Evolutionary conservation across 2,888 invertebrate genomes (phyloP).

Genomic region (Sussaba pulchella): DNA sequence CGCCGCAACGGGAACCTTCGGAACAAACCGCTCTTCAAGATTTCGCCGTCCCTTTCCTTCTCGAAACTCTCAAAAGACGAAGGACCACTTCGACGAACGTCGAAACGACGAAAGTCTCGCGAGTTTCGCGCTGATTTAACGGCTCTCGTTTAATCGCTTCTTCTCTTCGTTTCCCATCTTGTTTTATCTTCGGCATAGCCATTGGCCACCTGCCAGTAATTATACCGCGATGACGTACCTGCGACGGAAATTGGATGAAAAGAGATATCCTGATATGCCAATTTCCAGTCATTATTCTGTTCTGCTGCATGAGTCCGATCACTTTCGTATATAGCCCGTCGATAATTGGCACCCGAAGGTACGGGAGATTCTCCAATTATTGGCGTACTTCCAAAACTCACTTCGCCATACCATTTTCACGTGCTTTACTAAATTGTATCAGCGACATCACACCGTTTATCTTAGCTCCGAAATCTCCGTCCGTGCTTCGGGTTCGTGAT

Average conservation of each 20-base stretch:
- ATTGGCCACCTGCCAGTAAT: constrained; percentile 28
- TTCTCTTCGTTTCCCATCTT: constrained; percentile 20
- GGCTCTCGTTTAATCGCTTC: constrained; percentile 47
- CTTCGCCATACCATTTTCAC: not conserved
- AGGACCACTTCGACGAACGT: constrained; percentile 51
- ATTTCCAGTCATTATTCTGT: not conserved
- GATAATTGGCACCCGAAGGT: not conserved
- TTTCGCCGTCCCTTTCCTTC: constrained; percentile 24
- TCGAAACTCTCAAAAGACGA: constrained; percentile 32
- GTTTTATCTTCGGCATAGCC: constrained; percentile 2
- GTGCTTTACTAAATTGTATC: not conserved
- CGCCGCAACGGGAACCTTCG: not conserved
- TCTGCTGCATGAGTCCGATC: not conserved
- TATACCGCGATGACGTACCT: not conserved
- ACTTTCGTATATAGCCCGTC: not conserved
- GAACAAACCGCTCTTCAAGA: constrained; percentile 4
- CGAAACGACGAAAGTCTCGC: constrained; percentile 46
- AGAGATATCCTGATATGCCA: not conserved
- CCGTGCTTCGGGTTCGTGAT: not conserved
- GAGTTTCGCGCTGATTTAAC: constrained; percentile 60
- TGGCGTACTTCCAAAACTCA: not conserved
- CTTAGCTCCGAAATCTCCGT: not conserved
- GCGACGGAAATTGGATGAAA: not conserved
- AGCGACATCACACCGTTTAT: not conserved
- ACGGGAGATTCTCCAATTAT: not conserved